Evolutionary conservation across 1,140 invertebrate genomes (phyloP), one percentile per base, ranked within the genome.

Genomic region (Cydia fagiglandana): DNA sequence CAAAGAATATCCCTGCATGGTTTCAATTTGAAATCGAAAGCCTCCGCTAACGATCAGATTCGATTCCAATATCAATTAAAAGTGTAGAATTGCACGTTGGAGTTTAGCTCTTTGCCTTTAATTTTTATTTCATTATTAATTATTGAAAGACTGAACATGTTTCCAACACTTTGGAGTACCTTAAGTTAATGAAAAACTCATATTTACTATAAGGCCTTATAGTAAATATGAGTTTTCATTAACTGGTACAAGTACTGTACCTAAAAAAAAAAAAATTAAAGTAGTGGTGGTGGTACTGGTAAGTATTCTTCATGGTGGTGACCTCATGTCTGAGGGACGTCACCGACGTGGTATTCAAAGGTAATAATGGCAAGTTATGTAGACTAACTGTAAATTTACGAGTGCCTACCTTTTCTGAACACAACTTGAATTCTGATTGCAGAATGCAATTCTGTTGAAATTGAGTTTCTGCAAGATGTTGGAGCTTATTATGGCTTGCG

Each of bases 1-100:
- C 17, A 24, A 61, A 61, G 56, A 61, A 61, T 10, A n/a, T 1
- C 10, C 20, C 20, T 24, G n/a, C n/a, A 17, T 4, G 12, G 13
- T 15, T 15, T 4, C 47, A 50, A 50, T 50, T 50, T 5, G 47
- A 50, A 50, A 15, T 13, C 47, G 4, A 50, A 15, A 50, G 47
- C 53, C 53, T n/a, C 53, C 15, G n/a, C 53, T 56, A 17, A 56
- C 53, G 1, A 56, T 17, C 38, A 41, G 38, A 34, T 34, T 6
- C 34, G 34, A 34, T 34, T 45, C 53, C 53, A 61, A 61, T 61
- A 61, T 24, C 53, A 61, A 61, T 61, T 61, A 61, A 61, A 61
- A 61, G 6, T 17, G 17, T 20, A 61, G n/a, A 61, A 61, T 61
- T 61, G 53, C 53, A 61, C 15, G 20, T 24, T 24, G 20, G 56